These are phyloP conservation scores for Carollia perspicillata DNA, from an alignment of 2,113 vertebrate genomes.

Conservation along the genomic window DNA sequence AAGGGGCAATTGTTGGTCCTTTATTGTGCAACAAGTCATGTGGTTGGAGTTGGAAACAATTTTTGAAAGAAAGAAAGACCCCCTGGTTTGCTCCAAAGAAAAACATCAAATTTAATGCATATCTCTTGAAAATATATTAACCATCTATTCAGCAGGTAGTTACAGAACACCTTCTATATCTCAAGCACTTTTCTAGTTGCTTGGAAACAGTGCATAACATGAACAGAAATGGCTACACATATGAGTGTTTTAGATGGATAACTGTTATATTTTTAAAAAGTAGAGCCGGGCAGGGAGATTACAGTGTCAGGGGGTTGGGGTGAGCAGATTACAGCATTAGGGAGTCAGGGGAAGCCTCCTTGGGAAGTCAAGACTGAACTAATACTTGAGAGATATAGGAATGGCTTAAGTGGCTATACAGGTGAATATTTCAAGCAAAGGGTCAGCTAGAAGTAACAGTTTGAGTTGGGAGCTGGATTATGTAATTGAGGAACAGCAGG, in stretches of 20 bases:
- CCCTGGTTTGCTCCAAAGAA: background rate
- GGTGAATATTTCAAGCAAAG: background rate
- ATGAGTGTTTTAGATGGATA: background rate
- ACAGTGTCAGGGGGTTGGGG: fast-evolving
- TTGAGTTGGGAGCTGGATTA: background rate
- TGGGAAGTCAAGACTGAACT: background rate
- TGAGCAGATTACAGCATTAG: background rate
- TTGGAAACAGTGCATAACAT: background rate
- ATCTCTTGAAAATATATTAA: background rate
- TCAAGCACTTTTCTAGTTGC: background rate
- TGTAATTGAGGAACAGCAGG: background rate
- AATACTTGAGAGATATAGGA: background rate
- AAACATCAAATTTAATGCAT: background rate
- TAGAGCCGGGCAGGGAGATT: background rate
- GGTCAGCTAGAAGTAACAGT: background rate
- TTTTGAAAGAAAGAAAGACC: background rate
- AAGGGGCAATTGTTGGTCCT: background rate
- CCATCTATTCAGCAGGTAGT: background rate
- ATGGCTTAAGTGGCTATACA: background rate
- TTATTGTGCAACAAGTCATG: constrained; percentile 32
- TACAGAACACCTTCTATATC: background rate
- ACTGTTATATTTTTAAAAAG: background rate
- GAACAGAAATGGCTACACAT: background rate
- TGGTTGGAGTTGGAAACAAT: background rate
- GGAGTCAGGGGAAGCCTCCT: background rate